Conservation (phyloP, 1,140 invertebrate genomes). For the Argopecten irradians region DNA sequence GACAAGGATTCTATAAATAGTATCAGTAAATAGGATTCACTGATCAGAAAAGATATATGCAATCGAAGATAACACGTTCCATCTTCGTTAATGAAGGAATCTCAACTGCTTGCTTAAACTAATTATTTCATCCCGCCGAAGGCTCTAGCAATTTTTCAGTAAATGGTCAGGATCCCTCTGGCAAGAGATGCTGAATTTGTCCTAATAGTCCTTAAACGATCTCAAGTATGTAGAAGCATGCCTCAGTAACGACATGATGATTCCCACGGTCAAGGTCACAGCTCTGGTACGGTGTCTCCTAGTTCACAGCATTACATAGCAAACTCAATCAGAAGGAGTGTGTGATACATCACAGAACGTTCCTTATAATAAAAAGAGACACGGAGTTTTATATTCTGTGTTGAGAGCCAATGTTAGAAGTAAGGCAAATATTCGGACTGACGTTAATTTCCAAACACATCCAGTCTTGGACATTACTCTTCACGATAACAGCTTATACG, state of each 20-base stretch:
- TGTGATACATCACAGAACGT: not conserved
- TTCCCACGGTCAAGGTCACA: not conserved
- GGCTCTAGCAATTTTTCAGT: too few species aligned
- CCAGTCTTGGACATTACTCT: slow-evolving; percentile 5
- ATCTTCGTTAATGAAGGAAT: too few species aligned
- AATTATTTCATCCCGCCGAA: too few species aligned
- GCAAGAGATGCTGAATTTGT: too few species aligned
- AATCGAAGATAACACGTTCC: too few species aligned
- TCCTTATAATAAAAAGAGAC: not conserved
- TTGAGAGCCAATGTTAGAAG: not conserved
- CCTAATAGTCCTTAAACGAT: not conserved
- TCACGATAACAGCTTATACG: not conserved
- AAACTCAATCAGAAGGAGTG: not conserved
- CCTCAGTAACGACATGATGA: not conserved
- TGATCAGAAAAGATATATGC: too few species aligned
- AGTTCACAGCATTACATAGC: not conserved
- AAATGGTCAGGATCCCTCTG: too few species aligned
- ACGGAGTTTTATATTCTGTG: not conserved
- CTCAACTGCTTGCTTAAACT: too few species aligned
- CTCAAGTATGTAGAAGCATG: not conserved
- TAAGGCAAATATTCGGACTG: not conserved
- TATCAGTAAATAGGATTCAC: too few species aligned
- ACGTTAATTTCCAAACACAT: not conserved
- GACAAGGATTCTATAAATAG: too few species aligned
- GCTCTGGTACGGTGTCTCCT: not conserved